phyloP scores from a whole-genome alignment of 2,113 vertebrate genomes.

The Clarias gariepinus region DNA sequence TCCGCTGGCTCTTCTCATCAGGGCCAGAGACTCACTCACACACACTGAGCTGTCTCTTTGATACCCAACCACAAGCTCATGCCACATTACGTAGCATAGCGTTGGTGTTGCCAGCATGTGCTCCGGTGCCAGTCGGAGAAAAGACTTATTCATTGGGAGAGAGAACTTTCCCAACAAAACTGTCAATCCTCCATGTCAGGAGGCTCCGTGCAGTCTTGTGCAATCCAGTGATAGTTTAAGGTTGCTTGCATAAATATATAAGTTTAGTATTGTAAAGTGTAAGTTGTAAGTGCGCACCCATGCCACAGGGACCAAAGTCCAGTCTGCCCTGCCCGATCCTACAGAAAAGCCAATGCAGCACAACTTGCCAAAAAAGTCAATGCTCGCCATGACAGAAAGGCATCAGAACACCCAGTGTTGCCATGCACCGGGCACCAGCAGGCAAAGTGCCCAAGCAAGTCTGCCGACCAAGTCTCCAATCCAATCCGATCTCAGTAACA shows the following conservation, averaged over 20 bases:
- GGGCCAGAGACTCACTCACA: constrained; percentile 24
- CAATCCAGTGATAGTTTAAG: constrained; percentile 37
- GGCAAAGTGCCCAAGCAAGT: too few relatives aligned
- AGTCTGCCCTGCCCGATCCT: too few relatives aligned
- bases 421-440: too few relatives aligned
- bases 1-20: constrained; percentile 41
- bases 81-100: constrained; percentile 71
- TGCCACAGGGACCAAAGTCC: too few relatives aligned
- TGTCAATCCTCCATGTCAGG: constrained; percentile 38
- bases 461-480: too few relatives aligned
- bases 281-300: not conserved
- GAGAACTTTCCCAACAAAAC: constrained; percentile 40
- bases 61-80: constrained; percentile 65
- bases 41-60: constrained; percentile 41
- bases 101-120: constrained; percentile 64
- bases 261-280: constrained; percentile 15
- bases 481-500: not conserved
- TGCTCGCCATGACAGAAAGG: too few relatives aligned
- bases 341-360: too few relatives aligned
- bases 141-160: constrained; percentile 41
- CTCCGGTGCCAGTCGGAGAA: constrained; percentile 54
- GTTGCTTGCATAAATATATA: not conserved
- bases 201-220: constrained; percentile 25
- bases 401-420: too few relatives aligned
- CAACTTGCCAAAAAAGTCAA: too few relatives aligned